Base-by-base conservation (phyloP, 2,113 vertebrate genomes). In the Microcebus lehilahytsara region DNA sequence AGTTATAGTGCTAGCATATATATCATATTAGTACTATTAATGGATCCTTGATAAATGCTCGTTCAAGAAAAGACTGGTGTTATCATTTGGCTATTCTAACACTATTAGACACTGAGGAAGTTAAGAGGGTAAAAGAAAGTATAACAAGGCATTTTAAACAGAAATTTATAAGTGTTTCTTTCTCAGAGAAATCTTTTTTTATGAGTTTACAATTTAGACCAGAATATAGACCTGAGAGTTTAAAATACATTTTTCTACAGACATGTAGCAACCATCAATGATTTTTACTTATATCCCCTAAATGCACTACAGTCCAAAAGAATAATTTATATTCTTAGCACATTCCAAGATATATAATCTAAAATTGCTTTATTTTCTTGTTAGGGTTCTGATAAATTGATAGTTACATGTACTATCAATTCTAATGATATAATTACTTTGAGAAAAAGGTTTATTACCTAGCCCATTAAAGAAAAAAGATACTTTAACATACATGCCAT, bases 371-470 rank as follows among this genome's bases (percentile, higher is more conserved):
- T 64, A 88, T 62, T 58, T 56, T 49, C 37, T n/a, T 34, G 17
- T 85, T 46, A 72, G 34, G 34, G 49, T 27, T 67, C 46, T 79
- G n/a, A 62, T 74, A 85, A 75, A 58, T 22, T 91, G 42, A 97
- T 17, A 75, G 14, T 9, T 78, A 64, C 40, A 51, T 51, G 25
- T 75, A 11, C 37, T 51, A 85, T 93, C 72, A 81, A 32, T 56
- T 79, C 64, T 60, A 64, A 85, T 67, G 37, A 51, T 14, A 42
- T 9, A 80, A 89, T 51, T 85, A 71, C 17, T 85, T 94, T 62
- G 58, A 96, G 83, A 81, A 96, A 95, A 95, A 95, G 34, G 60
- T 56, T 34, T 75, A 75, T 79, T 69, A 66, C 14, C 27, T n/a
- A 88, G 34, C 10, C 17, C 53, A 81, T 58, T 78, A 67, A 81